phyloP scores from a whole-genome alignment of 2,888 invertebrate genomes.

The Heliconius sara region DNA sequence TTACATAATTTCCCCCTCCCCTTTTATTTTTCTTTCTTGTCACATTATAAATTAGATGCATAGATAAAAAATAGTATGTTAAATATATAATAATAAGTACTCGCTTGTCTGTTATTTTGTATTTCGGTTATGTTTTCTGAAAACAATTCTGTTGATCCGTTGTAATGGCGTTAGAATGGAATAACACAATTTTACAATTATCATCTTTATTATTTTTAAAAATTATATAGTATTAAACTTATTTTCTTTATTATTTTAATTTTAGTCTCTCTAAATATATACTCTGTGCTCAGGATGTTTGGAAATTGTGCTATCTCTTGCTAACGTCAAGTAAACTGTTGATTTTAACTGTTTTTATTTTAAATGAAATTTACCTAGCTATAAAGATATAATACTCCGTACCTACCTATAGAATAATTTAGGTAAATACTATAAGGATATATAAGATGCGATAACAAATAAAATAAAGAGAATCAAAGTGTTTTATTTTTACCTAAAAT shows the following conservation, averaged over 20 bases:
- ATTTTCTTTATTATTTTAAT: conserved; percentile 2
- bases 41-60: conserved; percentile 56
- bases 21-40: conserved; percentile 49
- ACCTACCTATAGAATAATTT: conserved; percentile 70
- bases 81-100: conserved; percentile 58
- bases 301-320: conserved; percentile 35
- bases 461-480: conserved; percentile 56
- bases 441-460: conserved; percentile 69
- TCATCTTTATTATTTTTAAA: conserved; percentile 27
- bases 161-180: conserved; percentile 39
- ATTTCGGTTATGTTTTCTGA: conserved; percentile 51
- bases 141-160: conserved; percentile 50
- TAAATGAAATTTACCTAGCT: conserved; percentile 51
- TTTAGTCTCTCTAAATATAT: conserved; percentile 21
- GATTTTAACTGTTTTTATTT: conserved; percentile 49
- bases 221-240: background rate
- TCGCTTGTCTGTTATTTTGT: conserved; percentile 61
- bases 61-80: conserved; percentile 56
- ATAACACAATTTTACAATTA: conserved; percentile 32
- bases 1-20: conserved; percentile 48
- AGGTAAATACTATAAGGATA: conserved; percentile 65
- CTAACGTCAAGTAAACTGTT: conserved; percentile 38
- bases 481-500: conserved; percentile 62
- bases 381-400: conserved; percentile 68
- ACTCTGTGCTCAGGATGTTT: conserved; percentile 23